A percentile compares a stretch with the other conserved stretches of the same genome.
Evolutionary conservation across 2,113 vertebrate species (phyloP).

Genomic region (Pollachius pollachius): DNA sequence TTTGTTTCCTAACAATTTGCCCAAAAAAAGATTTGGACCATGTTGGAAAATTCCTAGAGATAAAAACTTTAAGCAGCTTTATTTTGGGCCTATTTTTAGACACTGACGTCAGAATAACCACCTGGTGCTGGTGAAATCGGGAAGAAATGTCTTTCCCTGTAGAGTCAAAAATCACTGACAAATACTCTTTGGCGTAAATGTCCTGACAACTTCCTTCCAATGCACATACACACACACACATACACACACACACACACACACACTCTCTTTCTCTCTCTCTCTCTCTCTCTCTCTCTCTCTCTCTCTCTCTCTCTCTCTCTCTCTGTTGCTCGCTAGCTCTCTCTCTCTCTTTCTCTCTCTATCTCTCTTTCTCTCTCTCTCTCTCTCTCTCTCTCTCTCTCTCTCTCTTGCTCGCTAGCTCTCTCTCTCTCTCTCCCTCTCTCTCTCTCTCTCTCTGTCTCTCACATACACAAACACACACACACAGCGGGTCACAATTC

Average conservation of each 20-base stretch:
- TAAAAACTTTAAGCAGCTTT: slow-evolving; percentile 10
- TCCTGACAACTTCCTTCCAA: background rate
- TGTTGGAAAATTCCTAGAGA: background rate
- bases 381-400: no score
- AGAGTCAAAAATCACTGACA: background rate
- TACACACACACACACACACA: slow-evolving; percentile 1
- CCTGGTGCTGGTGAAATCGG: slow-evolving; percentile 5
- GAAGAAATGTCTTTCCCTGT: slow-evolving; percentile 1
- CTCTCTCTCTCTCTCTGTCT: no score
- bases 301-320: no score
- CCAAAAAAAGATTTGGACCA: slow-evolving; percentile 3
- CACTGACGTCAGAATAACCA: slow-evolving; percentile 3
- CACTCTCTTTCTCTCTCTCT: background rate
- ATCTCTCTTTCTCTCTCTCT: no score
- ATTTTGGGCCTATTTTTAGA: slow-evolving; percentile 17
- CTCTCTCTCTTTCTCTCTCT: no score
- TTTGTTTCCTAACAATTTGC: background rate
- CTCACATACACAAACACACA: no score
- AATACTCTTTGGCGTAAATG: background rate
- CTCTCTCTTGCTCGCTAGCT: no score
- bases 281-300: no score
- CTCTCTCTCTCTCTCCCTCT: no score
- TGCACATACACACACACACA: background rate
- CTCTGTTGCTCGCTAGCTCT: no score
- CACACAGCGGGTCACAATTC: no score